These are phyloP conservation scores for Sceloporus tristichus DNA, from an alignment of 2,113 vertebrate genomes.

Conservation along the genomic window DNA sequence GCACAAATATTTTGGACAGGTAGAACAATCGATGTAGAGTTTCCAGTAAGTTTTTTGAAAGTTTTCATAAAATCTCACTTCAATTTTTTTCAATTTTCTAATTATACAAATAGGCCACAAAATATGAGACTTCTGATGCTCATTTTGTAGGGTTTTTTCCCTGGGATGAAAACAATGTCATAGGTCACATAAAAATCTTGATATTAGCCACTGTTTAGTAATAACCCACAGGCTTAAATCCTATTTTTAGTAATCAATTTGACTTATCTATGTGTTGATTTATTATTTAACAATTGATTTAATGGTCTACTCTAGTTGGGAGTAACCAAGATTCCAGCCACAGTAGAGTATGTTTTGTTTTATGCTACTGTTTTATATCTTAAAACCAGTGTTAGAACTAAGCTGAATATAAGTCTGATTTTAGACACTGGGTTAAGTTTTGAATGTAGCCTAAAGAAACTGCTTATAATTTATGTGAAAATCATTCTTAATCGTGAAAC, in stretches of 20 bases:
- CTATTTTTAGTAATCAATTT: too few species aligned
- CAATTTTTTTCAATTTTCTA: not conserved
- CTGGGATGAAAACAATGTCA: not conserved
- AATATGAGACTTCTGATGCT: not conserved
- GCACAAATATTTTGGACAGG: not conserved
- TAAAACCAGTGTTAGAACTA: not conserved
- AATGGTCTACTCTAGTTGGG: too few species aligned
- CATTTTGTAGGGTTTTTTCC: not conserved
- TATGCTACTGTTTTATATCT: not conserved
- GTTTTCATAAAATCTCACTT: not conserved
- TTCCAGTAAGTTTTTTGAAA: not conserved
- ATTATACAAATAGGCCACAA: not conserved
- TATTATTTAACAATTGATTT: too few species aligned
- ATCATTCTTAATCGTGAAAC: too few species aligned
- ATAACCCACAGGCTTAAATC: too few species aligned
- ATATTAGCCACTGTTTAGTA: too few species aligned
- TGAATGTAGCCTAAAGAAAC: too few species aligned
- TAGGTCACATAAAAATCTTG: not conserved
- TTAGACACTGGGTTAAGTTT: too few species aligned
- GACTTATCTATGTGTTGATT: too few species aligned
- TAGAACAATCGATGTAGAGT: not conserved
- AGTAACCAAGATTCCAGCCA: too few species aligned
- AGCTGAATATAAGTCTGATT: not conserved
- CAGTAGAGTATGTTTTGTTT: not conserved
- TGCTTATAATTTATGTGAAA: too few species aligned